Evolutionary conservation across 2,113 vertebrate species (phyloP), one percentile per base, ranked within the genome.

Genomic region (Merops nubicus): DNA sequence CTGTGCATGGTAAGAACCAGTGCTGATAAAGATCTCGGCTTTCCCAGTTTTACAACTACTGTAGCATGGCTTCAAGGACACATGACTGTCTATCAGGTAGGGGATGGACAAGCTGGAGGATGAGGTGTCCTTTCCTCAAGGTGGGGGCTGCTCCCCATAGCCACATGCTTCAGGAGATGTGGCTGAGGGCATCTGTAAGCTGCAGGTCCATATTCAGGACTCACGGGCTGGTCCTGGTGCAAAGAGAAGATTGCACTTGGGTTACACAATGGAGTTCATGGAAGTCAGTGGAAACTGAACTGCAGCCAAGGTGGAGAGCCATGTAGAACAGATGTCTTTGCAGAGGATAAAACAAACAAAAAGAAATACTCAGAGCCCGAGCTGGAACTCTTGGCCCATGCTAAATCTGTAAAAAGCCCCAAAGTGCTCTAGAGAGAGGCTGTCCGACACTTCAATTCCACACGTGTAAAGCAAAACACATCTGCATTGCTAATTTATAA

Each of bases 401-500:
- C 83, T 91, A 89, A 92, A 95, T 79, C 81, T 90, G 75, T 64
- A 84, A 88, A 91, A 95, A 97, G 48, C 29, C 87, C 75, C 78
- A 38, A 92, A 97, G 74, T 90, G 86, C 75, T 94, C 67, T 76
- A 74, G 88, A 95, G 92, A 82, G 77, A 95, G 81, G 84, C 91
- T 87, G 67, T 81, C 86, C 12, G 45, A 63, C 89, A 86, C 96
- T 92, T 64, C 72, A 92, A 96, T 96, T 95, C 88, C 78, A 91
- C 79, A 88, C 42, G 77, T 65, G 89, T 85, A 92, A 96, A 92
- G 88, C 84, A 94, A 96, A 95, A 85, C 83, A 72, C 64, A 96
- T 97, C 96, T 95, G 94, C 95, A 96, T 96, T 96, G 93, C 84
- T 96, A 94, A 84, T 96, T 93, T 89, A 94, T 93, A 95, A 90